Conservation (phyloP, 1,140 invertebrate genomes). For the Eubasilissa regina region DNA sequence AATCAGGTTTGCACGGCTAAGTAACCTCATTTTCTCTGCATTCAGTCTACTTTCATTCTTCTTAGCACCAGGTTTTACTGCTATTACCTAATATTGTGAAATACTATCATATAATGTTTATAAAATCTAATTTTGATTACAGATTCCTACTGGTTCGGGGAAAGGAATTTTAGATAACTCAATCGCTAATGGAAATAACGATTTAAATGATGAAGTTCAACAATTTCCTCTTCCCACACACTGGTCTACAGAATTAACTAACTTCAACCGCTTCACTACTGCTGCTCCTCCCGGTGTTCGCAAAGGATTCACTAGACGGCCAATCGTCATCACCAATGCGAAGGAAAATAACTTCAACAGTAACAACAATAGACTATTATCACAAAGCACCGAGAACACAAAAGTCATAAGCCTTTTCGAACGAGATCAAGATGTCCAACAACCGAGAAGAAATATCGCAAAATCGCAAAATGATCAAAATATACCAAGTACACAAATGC, state of each 20-base stretch:
- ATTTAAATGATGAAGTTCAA: constrained; percentile 48
- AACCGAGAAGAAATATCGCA: background rate
- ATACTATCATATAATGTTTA: too few relatives aligned
- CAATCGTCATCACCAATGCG: constrained; percentile 45
- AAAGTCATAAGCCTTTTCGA: constrained; percentile 13
- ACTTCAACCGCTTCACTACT: constrained; percentile 48
- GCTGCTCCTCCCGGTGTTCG: constrained; percentile 25
- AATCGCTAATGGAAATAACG: constrained; percentile 56
- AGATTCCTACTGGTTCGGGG: constrained; percentile 14
- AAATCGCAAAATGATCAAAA: background rate
- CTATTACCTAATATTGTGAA: too few relatives aligned
- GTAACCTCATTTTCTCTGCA: too few relatives aligned
- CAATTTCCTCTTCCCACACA: constrained; percentile 49
- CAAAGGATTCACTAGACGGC: constrained; percentile 48
- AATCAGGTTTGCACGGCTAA: too few relatives aligned
- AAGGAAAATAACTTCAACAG: background rate
- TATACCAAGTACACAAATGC: background rate
- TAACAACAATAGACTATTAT: constrained; percentile 16
- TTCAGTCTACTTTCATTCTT: too few relatives aligned
- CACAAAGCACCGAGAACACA: constrained; percentile 37
- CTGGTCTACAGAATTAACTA: constrained; percentile 55
- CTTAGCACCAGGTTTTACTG: too few relatives aligned
- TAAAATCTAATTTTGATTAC: background rate
- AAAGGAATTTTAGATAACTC: constrained; percentile 42
- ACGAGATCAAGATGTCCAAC: background rate